Evolutionary conservation across 2,113 vertebrate genomes (phyloP).

Genomic region (Tretioscincus oriximinensis): DNA sequence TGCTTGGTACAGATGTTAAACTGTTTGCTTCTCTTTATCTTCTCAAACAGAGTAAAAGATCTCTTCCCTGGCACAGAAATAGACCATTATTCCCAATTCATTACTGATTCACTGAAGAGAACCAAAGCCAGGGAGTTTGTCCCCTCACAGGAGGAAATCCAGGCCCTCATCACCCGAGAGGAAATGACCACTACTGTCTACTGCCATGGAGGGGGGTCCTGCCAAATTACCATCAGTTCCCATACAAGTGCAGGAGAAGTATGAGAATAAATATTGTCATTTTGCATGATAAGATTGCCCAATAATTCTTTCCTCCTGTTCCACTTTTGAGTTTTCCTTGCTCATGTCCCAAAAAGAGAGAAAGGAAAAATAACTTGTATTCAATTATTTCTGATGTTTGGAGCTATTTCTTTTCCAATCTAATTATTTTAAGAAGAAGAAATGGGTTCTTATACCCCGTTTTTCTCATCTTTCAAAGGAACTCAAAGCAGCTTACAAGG

Average conservation of each 20-base stretch:
- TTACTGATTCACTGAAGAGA: conserved; percentile 87
- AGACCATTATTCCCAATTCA: conserved; percentile 84
- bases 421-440: too few relatives aligned
- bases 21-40: conserved; percentile 1
- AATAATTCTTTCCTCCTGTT: not conserved
- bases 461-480: too few relatives aligned
- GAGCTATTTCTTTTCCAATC: not conserved
- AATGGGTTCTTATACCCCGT: too few relatives aligned
- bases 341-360: too few relatives aligned
- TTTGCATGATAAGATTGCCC: not conserved
- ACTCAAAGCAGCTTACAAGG: too few relatives aligned
- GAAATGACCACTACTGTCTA: conserved; percentile 93
- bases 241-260: conserved; percentile 94
- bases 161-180: conserved; percentile 85
- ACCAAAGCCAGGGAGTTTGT: conserved; percentile 90
- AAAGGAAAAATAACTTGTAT: not conserved
- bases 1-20: not conserved
- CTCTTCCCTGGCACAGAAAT: conserved; percentile 84
- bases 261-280: conserved; percentile 5
- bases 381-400: not conserved
- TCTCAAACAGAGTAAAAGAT: conserved; percentile 79
- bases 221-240: conserved; percentile 93
- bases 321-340: not conserved
- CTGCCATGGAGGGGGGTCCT: conserved; percentile 91
- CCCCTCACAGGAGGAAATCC: conserved; percentile 91